Percentiles rank a stretch among this genome's conserved stretches.
phyloP scores from a whole-genome alignment of 2,113 vertebrate species.

The Planiliza haematocheilus region DNA sequence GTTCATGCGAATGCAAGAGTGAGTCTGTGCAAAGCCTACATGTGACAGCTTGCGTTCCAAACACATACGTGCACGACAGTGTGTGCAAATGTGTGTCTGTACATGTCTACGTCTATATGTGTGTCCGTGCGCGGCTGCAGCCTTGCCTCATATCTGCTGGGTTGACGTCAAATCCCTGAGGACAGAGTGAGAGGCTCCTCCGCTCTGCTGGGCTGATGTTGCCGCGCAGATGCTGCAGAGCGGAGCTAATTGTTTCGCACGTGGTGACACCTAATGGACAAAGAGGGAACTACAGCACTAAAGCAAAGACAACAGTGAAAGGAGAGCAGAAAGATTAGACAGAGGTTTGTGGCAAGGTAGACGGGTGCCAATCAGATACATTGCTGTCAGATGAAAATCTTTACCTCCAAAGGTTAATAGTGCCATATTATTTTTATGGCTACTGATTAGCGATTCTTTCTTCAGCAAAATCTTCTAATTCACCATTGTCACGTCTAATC shows the following conservation, averaged over 20 bases:
- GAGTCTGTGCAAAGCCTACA: constrained; percentile 32
- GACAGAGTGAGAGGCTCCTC: constrained; percentile 39
- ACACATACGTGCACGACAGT: constrained; percentile 5
- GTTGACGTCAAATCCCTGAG: constrained; percentile 63
- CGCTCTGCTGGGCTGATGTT: constrained; percentile 52
- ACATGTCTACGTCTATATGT: constrained; percentile 11
- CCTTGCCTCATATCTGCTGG: constrained; percentile 36
- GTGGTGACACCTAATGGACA: constrained; percentile 50
- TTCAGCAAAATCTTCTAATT: too few species aligned
- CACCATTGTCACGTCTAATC: too few species aligned
- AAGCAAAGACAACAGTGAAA: neutral
- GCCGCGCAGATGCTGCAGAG: constrained; percentile 36
- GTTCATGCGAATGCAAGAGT: neutral
- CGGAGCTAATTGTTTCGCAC: neutral
- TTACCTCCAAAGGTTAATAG: too few species aligned
- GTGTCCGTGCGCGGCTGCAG: constrained; percentile 44
- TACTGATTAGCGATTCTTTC: too few species aligned
- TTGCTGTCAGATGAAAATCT: too few species aligned
- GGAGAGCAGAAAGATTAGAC: too few species aligned
- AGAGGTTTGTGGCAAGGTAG: too few species aligned
- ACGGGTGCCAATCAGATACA: too few species aligned
- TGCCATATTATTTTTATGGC: too few species aligned
- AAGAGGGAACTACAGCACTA: neutral
- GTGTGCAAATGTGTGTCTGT: constrained; percentile 15
- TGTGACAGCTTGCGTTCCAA: constrained; percentile 32